phyloP scores from a whole-genome alignment of 2,888 invertebrate genomes.

The Sipunculus nudus region DNA sequence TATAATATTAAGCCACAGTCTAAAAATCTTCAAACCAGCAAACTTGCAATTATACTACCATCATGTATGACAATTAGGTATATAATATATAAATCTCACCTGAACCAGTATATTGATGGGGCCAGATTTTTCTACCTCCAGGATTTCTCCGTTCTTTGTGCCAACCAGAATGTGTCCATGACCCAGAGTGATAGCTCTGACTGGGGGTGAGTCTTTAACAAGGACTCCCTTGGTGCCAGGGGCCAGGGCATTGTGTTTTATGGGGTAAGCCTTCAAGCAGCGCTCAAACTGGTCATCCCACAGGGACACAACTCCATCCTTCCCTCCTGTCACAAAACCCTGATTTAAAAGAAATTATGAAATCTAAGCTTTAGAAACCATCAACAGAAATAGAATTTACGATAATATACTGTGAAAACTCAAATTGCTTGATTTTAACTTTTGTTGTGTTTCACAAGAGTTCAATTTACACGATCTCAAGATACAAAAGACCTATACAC shows the following conservation, averaged over 20 bases:
- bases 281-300: conserved; percentile 67
- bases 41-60: no score
- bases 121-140: conserved; percentile 65
- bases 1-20: no score
- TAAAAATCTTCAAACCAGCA: no score
- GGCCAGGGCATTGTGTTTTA: conserved; percentile 57
- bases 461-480: no score
- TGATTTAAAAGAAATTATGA: conserved; percentile 35
- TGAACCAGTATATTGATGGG: conserved; percentile 62
- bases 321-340: conserved; percentile 68
- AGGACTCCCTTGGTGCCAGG: conserved; percentile 55
- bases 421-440: no score
- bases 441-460: no score
- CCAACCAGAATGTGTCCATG: conserved; percentile 66
- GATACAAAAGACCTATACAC: no score
- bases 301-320: conserved; percentile 66
- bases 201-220: conserved; percentile 55
- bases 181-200: conserved; percentile 63
- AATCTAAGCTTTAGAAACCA: no score
- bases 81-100: conserved; percentile 51
- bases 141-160: conserved; percentile 65
- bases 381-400: no score
- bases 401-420: no score
- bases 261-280: conserved; percentile 62
- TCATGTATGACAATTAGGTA: no score